These are phyloP conservation scores for Mormyrus proboscirostris DNA, from an alignment of 2,797 vertebrate species.

Conservation along the genomic window DNA sequence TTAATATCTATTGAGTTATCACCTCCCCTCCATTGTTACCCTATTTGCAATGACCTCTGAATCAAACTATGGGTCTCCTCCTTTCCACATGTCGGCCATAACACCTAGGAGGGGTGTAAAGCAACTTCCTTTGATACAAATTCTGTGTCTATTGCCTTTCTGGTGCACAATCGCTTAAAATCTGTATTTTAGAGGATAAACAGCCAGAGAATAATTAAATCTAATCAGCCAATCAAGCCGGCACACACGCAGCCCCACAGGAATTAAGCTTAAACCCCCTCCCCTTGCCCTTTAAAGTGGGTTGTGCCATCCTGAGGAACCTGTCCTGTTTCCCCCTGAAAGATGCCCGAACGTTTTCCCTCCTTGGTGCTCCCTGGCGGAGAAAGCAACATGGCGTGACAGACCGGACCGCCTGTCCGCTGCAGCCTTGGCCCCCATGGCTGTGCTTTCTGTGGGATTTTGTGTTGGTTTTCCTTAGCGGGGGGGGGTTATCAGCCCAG, in stretches of 20 bases:
- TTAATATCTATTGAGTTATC: conserved; percentile 24
- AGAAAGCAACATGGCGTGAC: background rate
- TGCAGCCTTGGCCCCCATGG: background rate
- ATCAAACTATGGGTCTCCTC: background rate
- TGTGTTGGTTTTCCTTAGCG: background rate
- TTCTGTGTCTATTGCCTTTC: background rate
- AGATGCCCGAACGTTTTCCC: background rate
- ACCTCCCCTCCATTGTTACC: conserved; percentile 15
- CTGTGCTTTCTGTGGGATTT: background rate
- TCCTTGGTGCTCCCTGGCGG: background rate
- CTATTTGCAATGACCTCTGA: background rate
- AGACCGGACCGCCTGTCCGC: background rate
- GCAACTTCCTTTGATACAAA: background rate
- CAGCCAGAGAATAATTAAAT: background rate
- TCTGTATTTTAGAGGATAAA: background rate
- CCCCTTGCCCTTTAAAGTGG: background rate
- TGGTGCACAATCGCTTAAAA: background rate
- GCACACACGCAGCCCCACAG: background rate
- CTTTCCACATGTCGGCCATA: background rate
- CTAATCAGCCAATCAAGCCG: background rate
- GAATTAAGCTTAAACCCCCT: background rate
- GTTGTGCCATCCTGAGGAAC: background rate
- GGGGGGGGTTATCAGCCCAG: background rate
- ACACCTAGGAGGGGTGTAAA: background rate
- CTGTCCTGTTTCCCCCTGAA: background rate